phyloP scores from a whole-genome alignment of 2,113 vertebrate genomes.

The Lathamus discolor region DNA sequence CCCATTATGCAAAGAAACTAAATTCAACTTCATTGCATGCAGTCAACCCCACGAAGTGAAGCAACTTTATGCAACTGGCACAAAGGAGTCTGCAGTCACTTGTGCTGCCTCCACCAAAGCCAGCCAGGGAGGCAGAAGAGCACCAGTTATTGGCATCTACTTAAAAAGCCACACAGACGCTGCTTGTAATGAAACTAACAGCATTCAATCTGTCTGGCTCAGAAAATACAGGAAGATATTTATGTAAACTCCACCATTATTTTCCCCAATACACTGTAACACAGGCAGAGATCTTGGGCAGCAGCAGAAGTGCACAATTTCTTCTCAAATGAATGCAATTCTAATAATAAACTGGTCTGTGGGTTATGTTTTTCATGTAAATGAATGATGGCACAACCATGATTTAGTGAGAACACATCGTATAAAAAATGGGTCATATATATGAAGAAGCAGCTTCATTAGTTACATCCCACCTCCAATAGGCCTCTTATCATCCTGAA shows the following conservation, averaged over 20 bases:
- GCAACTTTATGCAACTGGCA: neutral
- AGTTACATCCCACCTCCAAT: conserved; percentile 72
- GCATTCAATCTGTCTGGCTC: neutral
- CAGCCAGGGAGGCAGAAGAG: neutral
- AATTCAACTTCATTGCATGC: neutral
- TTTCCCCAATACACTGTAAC: neutral
- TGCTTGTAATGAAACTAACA: neutral
- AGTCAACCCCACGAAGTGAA: neutral
- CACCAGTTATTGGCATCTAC: neutral
- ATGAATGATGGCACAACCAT: conserved; percentile 59
- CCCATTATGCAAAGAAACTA: neutral
- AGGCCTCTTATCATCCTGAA: conserved; percentile 73
- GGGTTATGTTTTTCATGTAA: conserved; percentile 54
- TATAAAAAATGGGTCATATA: conserved; percentile 63
- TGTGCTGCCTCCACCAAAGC: neutral
- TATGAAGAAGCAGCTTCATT: conserved; percentile 69
- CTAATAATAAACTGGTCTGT: conserved; percentile 46
- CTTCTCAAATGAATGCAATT: conserved; percentile 24
- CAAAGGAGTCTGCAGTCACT: neutral
- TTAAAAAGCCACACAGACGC: neutral
- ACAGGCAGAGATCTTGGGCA: neutral
- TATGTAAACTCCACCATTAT: neutral
- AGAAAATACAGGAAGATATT: neutral
- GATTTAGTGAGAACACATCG: conserved; percentile 58
- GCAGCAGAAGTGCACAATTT: neutral